Evolutionary conservation across 2,888 invertebrate genomes (phyloP).

Genomic region (Pogonocherus hispidulus): DNA sequence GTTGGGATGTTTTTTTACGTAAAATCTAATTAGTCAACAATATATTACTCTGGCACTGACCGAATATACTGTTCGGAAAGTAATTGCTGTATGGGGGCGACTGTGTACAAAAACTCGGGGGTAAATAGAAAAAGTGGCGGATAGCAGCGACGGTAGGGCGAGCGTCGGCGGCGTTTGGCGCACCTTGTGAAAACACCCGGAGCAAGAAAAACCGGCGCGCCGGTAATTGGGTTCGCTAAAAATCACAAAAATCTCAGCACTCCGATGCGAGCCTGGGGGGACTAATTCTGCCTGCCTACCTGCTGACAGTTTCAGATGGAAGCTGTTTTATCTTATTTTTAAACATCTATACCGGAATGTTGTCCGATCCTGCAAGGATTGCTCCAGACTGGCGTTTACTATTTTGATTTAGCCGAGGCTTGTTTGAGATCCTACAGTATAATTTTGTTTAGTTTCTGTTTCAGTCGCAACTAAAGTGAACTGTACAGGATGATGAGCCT

Average conservation of each 20-base stretch:
- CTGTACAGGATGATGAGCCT: too few species aligned
- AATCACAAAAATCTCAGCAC: conserved; percentile 63
- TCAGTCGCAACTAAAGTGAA: too few species aligned
- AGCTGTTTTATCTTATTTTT: too few species aligned
- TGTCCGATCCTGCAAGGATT: too few species aligned
- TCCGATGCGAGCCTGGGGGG: background rate
- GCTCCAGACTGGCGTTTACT: too few species aligned
- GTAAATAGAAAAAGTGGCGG: conserved; percentile 36
- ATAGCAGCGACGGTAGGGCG: background rate
- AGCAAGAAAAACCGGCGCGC: conserved; percentile 55
- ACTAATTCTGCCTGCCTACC: background rate
- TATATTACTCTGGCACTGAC: conserved; percentile 13
- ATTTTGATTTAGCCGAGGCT: too few species aligned
- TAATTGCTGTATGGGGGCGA: conserved; percentile 37
- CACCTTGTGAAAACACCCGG: conserved; percentile 60
- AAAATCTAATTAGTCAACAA: too few species aligned
- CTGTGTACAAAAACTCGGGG: conserved; percentile 40
- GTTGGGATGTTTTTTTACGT: too few species aligned
- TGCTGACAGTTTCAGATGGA: background rate
- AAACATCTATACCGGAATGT: too few species aligned
- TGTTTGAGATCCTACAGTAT: too few species aligned
- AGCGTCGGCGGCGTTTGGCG: background rate
- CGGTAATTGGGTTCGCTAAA: conserved; percentile 64
- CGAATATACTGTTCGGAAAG: conserved; percentile 35
- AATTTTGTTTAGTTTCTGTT: too few species aligned